These are phyloP conservation scores for Denticeps clupeoides DNA, from an alignment of 2,797 vertebrate genomes.

Conservation along the genomic window DNA sequence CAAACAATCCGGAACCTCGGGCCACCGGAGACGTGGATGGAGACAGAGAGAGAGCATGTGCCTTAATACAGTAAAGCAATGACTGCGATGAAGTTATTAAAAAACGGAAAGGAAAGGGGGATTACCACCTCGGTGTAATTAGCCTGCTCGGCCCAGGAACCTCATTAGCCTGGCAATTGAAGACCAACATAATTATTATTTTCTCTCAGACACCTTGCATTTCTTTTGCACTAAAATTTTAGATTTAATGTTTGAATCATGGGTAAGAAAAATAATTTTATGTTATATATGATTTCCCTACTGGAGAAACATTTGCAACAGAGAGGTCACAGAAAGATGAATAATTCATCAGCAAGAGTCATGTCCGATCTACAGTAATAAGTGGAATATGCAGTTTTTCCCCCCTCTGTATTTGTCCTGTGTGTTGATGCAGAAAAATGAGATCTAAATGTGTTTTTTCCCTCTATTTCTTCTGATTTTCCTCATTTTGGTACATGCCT, in stretches of 20 bases:
- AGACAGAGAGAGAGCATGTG: too few relatives aligned
- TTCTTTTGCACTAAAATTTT: too few relatives aligned
- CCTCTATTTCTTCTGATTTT: conserved; percentile 36
- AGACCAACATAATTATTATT: too few relatives aligned
- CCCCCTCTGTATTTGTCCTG: conserved; percentile 24
- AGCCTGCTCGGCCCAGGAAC: conserved; percentile 16
- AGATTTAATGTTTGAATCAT: too few relatives aligned
- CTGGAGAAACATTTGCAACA: background rate
- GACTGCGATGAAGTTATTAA: background rate
- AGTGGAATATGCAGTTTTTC: background rate
- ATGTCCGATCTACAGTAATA: background rate
- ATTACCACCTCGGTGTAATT: background rate
- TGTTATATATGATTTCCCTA: too few relatives aligned
- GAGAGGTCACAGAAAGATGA: too few relatives aligned
- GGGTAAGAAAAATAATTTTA: too few relatives aligned
- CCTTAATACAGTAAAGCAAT: too few relatives aligned
- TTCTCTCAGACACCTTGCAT: too few relatives aligned
- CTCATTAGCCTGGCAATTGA: background rate
- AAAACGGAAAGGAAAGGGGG: background rate
- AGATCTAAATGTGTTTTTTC: conserved; percentile 12
- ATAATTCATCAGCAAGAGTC: background rate
- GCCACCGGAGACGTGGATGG: too few relatives aligned
- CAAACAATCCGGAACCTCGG: too few relatives aligned
- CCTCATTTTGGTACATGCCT: conserved; percentile 31
- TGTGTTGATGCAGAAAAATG: conserved; percentile 19